These are phyloP conservation scores for Carcinoscorpius rotundicauda DNA, from an alignment of 1,140 invertebrate genomes.

Conservation along the genomic window DNA sequence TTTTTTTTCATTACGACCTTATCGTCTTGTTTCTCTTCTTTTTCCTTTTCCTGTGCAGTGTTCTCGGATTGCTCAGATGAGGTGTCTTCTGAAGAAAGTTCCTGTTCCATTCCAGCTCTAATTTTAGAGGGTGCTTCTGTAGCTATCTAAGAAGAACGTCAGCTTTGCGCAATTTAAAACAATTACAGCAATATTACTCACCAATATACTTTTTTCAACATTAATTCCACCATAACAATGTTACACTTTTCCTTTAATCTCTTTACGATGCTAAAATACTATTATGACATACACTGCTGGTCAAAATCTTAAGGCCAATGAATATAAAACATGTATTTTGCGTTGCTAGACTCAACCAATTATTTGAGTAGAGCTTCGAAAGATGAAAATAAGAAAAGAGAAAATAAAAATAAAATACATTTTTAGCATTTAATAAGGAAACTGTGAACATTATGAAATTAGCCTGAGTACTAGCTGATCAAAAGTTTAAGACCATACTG, in stretches of 20 bases:
- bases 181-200: neutral
- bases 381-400: no score
- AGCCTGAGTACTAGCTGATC: no score
- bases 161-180: conserved; percentile 5
- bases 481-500: no score
- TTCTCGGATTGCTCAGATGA: conserved; percentile 7
- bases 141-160: conserved; percentile 4
- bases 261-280: neutral
- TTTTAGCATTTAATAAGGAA: no score
- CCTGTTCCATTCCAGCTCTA: conserved; percentile 12
- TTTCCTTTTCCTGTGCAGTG: conserved; percentile 3
- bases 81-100: conserved; percentile 8
- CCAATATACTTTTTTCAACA: neutral
- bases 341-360: no score
- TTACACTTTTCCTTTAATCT: neutral
- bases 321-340: no score
- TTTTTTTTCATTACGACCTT: neutral
- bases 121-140: conserved; percentile 8
- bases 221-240: neutral
- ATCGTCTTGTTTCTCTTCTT: conserved; percentile 9
- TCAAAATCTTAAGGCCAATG: neutral
- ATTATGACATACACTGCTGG: neutral
- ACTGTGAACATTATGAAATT: no score
- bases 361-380: no score
- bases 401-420: no score